Percentiles rank a stretch among this genome's conserved stretches.
Conservation (phyloP, 2,888 invertebrate genomes). For the Aricia artaxerxes region DNA sequence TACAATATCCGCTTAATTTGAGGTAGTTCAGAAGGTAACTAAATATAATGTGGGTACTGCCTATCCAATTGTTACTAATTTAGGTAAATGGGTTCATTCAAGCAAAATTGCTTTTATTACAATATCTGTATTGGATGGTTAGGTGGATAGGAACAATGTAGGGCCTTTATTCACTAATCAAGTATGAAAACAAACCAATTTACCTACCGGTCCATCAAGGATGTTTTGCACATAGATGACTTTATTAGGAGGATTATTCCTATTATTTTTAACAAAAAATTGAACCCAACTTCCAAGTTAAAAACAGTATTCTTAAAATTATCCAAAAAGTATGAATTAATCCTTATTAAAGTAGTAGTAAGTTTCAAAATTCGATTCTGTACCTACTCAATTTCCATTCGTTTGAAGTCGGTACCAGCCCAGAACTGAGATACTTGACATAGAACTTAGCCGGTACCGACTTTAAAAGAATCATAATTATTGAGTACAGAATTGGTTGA, state of each 20-base stretch:
- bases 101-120: not conserved
- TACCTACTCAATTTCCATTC: too few relatives aligned
- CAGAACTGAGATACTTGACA: too few relatives aligned
- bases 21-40: not conserved
- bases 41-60: not conserved
- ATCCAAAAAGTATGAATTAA: too few relatives aligned
- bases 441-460: too few relatives aligned
- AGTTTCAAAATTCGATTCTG: too few relatives aligned
- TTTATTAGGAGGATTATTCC: not conserved
- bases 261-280: too few relatives aligned
- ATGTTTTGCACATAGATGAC: not conserved
- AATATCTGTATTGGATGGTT: not conserved
- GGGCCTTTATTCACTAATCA: not conserved
- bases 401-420: too few relatives aligned
- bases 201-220: not conserved
- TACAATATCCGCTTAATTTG: not conserved
- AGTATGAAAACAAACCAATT: not conserved
- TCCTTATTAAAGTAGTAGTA: too few relatives aligned
- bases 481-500: too few relatives aligned
- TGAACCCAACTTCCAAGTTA: too few relatives aligned
- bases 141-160: not conserved
- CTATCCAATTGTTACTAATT: slow-evolving; percentile 5
- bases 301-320: too few relatives aligned
- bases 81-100: not conserved
- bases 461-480: too few relatives aligned